Conservation (phyloP, 2,888 invertebrate genomes). For the Sialis fuliginosa region DNA sequence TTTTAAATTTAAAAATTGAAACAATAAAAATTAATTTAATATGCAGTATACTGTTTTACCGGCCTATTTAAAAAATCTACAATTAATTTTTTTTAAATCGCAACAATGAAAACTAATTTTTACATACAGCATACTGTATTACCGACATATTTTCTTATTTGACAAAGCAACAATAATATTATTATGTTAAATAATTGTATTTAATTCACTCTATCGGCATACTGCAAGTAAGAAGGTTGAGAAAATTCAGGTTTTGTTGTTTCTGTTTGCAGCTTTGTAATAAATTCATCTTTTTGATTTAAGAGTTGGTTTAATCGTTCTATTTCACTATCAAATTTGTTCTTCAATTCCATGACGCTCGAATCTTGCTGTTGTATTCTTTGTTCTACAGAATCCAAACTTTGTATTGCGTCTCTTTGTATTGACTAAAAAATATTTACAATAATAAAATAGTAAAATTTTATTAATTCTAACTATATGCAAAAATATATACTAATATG, state of each 20-base stretch:
- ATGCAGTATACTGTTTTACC: too few species aligned
- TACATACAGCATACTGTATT: too few species aligned
- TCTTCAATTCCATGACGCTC: slow-evolving; percentile 26
- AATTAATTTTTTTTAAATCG: too few species aligned
- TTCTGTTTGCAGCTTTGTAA: slow-evolving; percentile 21
- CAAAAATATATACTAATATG: too few species aligned
- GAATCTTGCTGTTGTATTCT: slow-evolving; percentile 29
- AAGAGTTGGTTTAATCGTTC: slow-evolving; percentile 26
- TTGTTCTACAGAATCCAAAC: slow-evolving; percentile 30
- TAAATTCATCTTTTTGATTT: slow-evolving; percentile 26
- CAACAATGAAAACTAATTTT: too few species aligned
- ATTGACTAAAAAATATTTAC: slow-evolving; percentile 22
- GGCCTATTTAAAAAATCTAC: too few species aligned
- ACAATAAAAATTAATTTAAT: too few species aligned
- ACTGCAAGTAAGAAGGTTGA: slow-evolving; percentile 19
- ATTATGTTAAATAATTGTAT: too few species aligned
- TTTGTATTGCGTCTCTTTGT: slow-evolving; percentile 31
- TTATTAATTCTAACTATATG: too few species aligned
- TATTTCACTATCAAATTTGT: slow-evolving; percentile 28
- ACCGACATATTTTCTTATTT: too few species aligned
- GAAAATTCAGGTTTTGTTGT: slow-evolving; percentile 13
- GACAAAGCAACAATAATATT: too few species aligned
- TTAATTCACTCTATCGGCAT: slow-evolving; percentile 17
- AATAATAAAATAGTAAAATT: neutral
- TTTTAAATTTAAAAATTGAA: too few species aligned